Conservation (phyloP, 2,888 invertebrate genomes). For the Agrotis exclamationis region DNA sequence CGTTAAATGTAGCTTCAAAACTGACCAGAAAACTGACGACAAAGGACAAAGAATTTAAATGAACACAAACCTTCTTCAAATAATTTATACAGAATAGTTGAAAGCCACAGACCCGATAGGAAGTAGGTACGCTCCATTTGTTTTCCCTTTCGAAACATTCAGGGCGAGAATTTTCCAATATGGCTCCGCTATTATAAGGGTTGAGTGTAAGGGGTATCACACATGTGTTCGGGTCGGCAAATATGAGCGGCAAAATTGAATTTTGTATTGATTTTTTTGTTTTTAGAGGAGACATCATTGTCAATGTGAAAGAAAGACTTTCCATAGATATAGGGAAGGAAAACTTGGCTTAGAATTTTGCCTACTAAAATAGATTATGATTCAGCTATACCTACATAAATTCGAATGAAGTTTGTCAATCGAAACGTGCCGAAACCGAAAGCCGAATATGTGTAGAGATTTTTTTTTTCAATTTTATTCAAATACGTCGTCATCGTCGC, state of each 20-base stretch:
- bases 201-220: neutral
- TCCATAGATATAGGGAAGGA: no score
- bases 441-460: neutral
- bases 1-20: no score
- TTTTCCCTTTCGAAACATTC: constrained; percentile 29
- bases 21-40: no score
- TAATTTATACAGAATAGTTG: constrained; percentile 26
- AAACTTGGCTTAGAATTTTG: neutral
- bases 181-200: constrained; percentile 1
- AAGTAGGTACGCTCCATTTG: constrained; percentile 22
- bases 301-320: no score
- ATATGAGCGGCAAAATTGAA: neutral
- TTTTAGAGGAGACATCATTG: no score
- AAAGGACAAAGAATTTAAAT: constrained; percentile 11
- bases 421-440: neutral
- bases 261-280: neutral
- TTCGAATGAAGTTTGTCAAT: neutral
- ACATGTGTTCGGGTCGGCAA: neutral
- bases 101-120: constrained; percentile 7
- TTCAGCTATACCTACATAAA: no score
- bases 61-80: neutral
- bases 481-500: no score
- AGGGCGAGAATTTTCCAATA: constrained; percentile 32
- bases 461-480: no score
- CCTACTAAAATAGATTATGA: neutral